Percentiles rank a stretch among this genome's conserved stretches.
Evolutionary conservation across 2,797 vertebrate genomes (phyloP).

Genomic region (Gobionotothen gibberifrons): DNA sequence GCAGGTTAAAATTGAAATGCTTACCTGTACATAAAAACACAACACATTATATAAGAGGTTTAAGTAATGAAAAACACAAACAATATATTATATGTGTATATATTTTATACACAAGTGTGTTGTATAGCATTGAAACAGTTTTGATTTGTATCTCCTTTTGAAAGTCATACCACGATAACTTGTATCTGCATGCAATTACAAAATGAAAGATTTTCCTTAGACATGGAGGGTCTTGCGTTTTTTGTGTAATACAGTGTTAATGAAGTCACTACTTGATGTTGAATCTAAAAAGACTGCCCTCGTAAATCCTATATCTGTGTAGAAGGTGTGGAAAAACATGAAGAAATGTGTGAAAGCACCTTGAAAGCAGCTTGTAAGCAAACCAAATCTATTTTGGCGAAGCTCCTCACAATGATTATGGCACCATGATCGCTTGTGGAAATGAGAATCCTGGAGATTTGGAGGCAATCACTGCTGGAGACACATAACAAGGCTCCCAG

Average conservation of each 20-base stretch:
- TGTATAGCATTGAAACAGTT: neutral
- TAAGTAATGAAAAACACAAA: no score
- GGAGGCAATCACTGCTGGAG: conserved; percentile 59
- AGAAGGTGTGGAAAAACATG: neutral
- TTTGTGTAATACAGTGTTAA: neutral
- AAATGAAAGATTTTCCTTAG: neutral
- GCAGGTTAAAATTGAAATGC: no score
- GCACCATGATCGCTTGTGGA: conserved; percentile 45
- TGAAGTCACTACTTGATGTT: neutral
- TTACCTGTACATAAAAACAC: no score
- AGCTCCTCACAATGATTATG: conserved; percentile 36
- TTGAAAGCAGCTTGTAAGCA: conserved; percentile 30
- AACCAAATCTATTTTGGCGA: conserved; percentile 22
- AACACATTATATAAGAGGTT: no score
- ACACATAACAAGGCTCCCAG: conserved; percentile 49
- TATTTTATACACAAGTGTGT: no score
- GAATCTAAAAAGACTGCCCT: neutral
- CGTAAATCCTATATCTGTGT: neutral
- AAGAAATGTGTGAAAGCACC: conserved; percentile 6
- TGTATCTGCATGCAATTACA: neutral
- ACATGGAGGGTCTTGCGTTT: neutral
- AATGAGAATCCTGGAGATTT: conserved; percentile 60
- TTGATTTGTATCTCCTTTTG: neutral
- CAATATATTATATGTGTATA: no score
- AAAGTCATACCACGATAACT: neutral